These are phyloP conservation scores for Bufo gargarizans DNA, from an alignment of 2,113 vertebrate species.

Conservation along the genomic window DNA sequence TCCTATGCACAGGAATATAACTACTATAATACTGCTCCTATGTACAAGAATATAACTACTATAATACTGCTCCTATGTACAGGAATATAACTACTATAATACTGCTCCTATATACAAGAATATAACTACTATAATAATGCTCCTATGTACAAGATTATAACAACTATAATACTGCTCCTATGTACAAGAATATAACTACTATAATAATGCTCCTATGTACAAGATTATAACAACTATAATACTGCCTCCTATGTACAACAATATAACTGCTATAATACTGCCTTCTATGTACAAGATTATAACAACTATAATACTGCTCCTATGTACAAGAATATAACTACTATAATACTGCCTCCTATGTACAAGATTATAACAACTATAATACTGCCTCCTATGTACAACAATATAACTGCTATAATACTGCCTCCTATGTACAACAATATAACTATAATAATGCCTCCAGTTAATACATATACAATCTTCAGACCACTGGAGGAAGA, in stretches of 20 bases:
- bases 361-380: not conserved
- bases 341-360: not conserved
- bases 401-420: too few relatives aligned
- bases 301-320: not conserved
- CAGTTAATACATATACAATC: too few relatives aligned
- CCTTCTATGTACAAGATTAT: not conserved
- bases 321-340: not conserved
- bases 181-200: not conserved
- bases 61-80: not conserved
- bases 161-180: not conserved
- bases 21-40: not conserved
- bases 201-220: not conserved
- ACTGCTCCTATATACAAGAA: too few relatives aligned
- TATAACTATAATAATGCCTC: too few relatives aligned
- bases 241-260: too few relatives aligned
- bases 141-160: too few relatives aligned
- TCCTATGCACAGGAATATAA: too few relatives aligned
- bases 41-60: slow-evolving; percentile 8
- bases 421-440: too few relatives aligned
- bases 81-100: too few relatives aligned
- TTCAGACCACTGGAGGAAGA: not conserved
- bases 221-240: too few relatives aligned
- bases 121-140: too few relatives aligned
- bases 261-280: too few relatives aligned
- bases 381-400: not conserved